These are phyloP conservation scores for Quadriops clusia DNA, from an alignment of 2,888 invertebrate species.

Conservation along the genomic window DNA sequence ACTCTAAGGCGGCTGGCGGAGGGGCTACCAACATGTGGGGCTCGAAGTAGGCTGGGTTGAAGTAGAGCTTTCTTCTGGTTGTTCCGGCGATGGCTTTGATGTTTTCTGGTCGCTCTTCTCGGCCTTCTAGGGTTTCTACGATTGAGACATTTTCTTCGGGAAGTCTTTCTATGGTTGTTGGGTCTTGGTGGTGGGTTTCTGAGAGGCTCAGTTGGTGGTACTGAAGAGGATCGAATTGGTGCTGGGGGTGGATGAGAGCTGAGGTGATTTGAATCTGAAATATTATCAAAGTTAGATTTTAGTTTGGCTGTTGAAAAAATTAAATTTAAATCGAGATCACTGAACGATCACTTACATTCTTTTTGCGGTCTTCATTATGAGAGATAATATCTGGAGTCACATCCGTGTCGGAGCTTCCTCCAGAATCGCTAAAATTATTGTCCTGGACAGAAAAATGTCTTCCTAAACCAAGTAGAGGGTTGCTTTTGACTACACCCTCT, in stretches of 20 bases:
- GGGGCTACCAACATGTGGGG: constrained; percentile 76
- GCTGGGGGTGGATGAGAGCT: constrained; percentile 55
- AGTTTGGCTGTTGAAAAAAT: not conserved
- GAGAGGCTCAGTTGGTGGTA: constrained; percentile 8
- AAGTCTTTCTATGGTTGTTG: constrained; percentile 49
- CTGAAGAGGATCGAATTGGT: constrained; percentile 17
- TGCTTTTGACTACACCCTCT: constrained; percentile 65
- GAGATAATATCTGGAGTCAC: constrained; percentile 38
- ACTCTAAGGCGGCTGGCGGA: constrained; percentile 82
- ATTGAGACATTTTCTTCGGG: constrained; percentile 80
- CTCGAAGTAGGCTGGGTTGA: constrained; percentile 87
- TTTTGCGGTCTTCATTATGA: constrained; percentile 30
- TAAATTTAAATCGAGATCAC: not conserved
- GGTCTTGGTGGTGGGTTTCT: constrained; percentile 24
- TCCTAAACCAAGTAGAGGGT: constrained; percentile 53
- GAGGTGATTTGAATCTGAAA: constrained; percentile 49
- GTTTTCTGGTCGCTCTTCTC: constrained; percentile 52
- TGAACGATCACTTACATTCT: constrained; percentile 27
- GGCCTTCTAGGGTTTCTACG: constrained; percentile 61
- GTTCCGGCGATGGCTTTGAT: constrained; percentile 55
- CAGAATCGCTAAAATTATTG: constrained; percentile 43
- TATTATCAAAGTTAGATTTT: constrained; percentile 1
- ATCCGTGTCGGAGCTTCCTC: constrained; percentile 56
- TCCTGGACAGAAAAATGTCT: constrained; percentile 50
- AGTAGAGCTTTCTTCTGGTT: constrained; percentile 69